Evolutionary conservation across 2,888 invertebrate species (phyloP).

Genomic region (Lysandra coridon): DNA sequence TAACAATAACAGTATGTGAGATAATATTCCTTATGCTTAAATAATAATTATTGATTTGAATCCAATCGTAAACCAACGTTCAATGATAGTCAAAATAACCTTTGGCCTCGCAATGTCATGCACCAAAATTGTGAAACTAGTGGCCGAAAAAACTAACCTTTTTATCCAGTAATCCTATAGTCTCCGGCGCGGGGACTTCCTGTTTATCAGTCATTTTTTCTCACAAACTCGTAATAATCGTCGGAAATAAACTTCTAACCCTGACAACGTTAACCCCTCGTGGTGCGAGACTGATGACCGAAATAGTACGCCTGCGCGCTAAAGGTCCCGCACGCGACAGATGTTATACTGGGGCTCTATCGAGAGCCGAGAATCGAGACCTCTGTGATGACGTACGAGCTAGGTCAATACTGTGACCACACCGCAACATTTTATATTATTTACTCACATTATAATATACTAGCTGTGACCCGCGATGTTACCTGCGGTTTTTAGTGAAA

Average conservation of each 20-base stretch:
- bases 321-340: neutral
- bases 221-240: neutral
- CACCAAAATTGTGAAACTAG: constrained; percentile 38
- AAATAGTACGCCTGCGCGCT: constrained; percentile 6
- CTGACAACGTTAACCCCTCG: neutral
- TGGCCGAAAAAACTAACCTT: constrained; percentile 55
- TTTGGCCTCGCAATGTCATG: constrained; percentile 68
- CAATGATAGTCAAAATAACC: constrained; percentile 31
- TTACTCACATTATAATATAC: neutral
- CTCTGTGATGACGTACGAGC: neutral
- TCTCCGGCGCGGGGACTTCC: constrained; percentile 56
- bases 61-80: neutral
- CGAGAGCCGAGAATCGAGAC: neutral
- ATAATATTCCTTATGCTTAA: neutral
- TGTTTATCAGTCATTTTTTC: constrained; percentile 56
- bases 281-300: neutral
- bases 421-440: neutral
- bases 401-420: constrained; percentile 19
- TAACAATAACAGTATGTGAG: neutral
- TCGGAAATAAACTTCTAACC: neutral
- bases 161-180: constrained; percentile 64
- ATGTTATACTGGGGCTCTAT: neutral
- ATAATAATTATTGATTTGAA: neutral
- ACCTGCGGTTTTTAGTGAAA: no score
- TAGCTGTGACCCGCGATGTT: no score